Evolutionary conservation across 2,797 vertebrate genomes (phyloP), one percentile per base, ranked within the genome.

Genomic region (Halcyon leucocephala): DNA sequence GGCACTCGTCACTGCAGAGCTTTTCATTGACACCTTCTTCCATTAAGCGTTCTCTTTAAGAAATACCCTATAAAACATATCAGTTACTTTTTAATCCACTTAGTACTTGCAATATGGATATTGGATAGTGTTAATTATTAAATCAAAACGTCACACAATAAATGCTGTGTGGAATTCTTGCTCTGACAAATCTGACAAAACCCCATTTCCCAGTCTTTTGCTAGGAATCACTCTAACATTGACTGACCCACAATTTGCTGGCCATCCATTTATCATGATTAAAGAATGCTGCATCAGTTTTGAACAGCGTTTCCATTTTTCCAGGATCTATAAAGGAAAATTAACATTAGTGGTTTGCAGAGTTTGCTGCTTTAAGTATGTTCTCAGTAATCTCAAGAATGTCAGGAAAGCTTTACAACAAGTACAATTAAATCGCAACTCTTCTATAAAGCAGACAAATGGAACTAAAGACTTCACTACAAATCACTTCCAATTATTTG

Each of bases 401-500:
- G 57, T 64, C 7, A 1, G 69, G 49, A 84, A 93, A 92, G 60
- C 33, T 94, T 92, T 89, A 78, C 51, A 86, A 67, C 26, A 71
- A 71, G 41, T 80, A 33, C 89, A 74, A 93, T 93, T 84, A 95
- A 94, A 92, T 93, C 49, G 67, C 69, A 79, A 35, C 29, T 89
- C 49, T 82, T 93, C 91, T 58, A 21, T 71, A 78, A 89, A 81
- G 86, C 33, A 65, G 83, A 70, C 31, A 86, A 80, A 62, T 74
- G 49, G 76, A 93, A 93, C 80, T 89, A 70, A 66, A 90, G 70
- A 62, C 28, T 41, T 62, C 51, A 33, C 55, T 84, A 85, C 73
- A 92, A 77, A 95, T 84, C 49, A 66, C 39, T 92, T 74, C n/a
- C 41, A 86, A 42, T 89, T 89, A 89, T 77, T 95, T 87, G 61